These are phyloP conservation scores for Trachelus iudaicus DNA, from an alignment of 2,888 invertebrate species.

Conservation along the genomic window DNA sequence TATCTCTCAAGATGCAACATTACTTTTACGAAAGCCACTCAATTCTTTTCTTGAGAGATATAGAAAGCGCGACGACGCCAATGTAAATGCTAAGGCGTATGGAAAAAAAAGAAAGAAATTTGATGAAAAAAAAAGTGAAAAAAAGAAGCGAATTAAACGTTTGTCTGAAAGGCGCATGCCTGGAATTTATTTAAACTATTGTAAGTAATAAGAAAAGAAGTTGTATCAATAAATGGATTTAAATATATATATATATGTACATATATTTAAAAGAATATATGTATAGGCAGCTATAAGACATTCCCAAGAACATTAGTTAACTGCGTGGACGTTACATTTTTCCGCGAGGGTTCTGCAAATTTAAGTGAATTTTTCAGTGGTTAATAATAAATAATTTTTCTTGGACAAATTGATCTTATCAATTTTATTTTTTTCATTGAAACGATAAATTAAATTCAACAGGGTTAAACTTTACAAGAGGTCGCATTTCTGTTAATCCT, in stretches of 20 bases:
- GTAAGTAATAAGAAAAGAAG: constrained; percentile 28
- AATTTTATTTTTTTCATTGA: no score
- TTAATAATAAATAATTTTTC: no score
- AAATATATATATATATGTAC: constrained; percentile 10
- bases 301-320: no score
- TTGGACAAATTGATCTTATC: no score
- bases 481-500: no score
- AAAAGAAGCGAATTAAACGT: constrained; percentile 6
- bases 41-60: constrained; percentile 1
- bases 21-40: constrained; percentile 7
- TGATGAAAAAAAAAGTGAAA: constrained; percentile 6
- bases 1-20: constrained; percentile 5
- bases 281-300: no score
- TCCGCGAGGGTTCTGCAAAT: no score
- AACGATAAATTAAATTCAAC: no score
- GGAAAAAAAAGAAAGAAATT: neutral
- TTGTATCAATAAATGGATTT: constrained; percentile 38
- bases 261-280: no score
- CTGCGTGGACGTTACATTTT: no score
- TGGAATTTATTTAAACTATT: constrained; percentile 25
- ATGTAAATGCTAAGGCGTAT: neutral
- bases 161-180: constrained; percentile 19
- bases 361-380: no score
- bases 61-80: neutral
- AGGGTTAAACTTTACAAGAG: no score